A percentile compares a stretch with the other conserved stretches of the same genome.
Conservation (phyloP, 1,140 invertebrate genomes). For the Stegodyphus dumicola region DNA sequence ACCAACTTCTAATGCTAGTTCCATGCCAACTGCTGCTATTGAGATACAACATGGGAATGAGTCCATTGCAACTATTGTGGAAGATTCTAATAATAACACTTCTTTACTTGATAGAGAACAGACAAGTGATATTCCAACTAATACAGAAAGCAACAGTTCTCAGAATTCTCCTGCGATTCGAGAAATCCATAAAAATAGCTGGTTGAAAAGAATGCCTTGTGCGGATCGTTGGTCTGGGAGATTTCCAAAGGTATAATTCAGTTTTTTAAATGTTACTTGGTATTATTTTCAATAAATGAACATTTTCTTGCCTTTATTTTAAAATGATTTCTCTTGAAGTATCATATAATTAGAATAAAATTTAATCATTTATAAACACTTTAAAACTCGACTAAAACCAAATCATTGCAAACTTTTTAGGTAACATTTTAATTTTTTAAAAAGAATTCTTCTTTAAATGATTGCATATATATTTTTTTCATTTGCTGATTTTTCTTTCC, state of each 20-base stretch:
- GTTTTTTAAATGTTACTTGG: too few species aligned
- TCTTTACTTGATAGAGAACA: slow-evolving; percentile 37
- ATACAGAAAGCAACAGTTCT: neutral
- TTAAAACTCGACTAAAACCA: too few species aligned
- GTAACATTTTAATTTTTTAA: too few species aligned
- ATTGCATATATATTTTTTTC: too few species aligned
- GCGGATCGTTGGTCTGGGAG: slow-evolving; percentile 72
- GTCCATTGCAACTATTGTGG: neutral
- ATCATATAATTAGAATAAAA: too few species aligned
- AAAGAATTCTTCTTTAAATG: too few species aligned
- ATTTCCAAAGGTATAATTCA: slow-evolving; percentile 65
- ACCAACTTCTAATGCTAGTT: neutral
- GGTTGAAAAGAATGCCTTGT: slow-evolving; percentile 75
- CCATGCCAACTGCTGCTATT: neutral
- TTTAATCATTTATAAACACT: too few species aligned
- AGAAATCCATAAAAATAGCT: slow-evolving; percentile 82
- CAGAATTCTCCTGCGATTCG: slow-evolving; percentile 70
- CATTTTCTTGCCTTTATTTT: too few species aligned
- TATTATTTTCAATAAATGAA: too few species aligned
- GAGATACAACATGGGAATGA: neutral
- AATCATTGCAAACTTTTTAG: too few species aligned
- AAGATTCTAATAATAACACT: slow-evolving; percentile 49
- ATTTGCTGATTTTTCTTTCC: too few species aligned
- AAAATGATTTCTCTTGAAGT: too few species aligned
- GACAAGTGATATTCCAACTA: neutral